Evolutionary conservation across 2,113 vertebrate species (phyloP).

Genomic region (Gavialis gangeticus): DNA sequence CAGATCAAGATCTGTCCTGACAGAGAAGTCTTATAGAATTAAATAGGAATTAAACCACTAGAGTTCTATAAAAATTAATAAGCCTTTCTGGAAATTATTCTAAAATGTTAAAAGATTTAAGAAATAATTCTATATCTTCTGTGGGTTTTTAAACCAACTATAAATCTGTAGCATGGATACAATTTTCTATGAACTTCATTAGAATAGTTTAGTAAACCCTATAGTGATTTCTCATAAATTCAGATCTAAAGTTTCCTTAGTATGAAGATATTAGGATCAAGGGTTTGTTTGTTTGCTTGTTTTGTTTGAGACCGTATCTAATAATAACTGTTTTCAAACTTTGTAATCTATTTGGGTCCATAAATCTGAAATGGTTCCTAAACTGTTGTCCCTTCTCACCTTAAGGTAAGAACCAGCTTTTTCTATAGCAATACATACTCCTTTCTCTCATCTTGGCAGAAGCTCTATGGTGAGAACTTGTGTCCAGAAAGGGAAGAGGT

Average conservation of each 20-base stretch:
- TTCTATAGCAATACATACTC: not conserved
- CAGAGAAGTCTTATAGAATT: not conserved
- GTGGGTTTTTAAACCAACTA: not conserved
- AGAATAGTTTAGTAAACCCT: not conserved
- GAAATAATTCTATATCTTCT: not conserved
- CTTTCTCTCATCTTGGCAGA: not conserved
- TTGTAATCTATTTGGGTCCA: not conserved
- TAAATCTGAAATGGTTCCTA: not conserved
- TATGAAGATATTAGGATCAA: not conserved
- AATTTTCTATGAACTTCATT: not conserved
- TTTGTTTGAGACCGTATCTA: not conserved
- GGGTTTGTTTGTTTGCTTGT: not conserved
- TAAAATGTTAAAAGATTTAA: not conserved
- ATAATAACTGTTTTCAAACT: not conserved
- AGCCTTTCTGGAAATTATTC: not conserved
- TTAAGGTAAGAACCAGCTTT: not conserved
- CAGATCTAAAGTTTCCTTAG: not conserved
- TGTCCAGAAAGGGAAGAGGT: not conserved
- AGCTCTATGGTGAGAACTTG: not conserved
- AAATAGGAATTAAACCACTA: not conserved
- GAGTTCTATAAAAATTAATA: not conserved
- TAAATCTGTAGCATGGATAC: not conserved
- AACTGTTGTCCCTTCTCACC: not conserved
- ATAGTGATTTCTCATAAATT: not conserved
- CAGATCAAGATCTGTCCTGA: not conserved